A percentile compares a stretch with the other conserved stretches of the same genome.
Evolutionary conservation across 2,113 vertebrate species (phyloP).

Genomic region (Megaceryle maxima): DNA sequence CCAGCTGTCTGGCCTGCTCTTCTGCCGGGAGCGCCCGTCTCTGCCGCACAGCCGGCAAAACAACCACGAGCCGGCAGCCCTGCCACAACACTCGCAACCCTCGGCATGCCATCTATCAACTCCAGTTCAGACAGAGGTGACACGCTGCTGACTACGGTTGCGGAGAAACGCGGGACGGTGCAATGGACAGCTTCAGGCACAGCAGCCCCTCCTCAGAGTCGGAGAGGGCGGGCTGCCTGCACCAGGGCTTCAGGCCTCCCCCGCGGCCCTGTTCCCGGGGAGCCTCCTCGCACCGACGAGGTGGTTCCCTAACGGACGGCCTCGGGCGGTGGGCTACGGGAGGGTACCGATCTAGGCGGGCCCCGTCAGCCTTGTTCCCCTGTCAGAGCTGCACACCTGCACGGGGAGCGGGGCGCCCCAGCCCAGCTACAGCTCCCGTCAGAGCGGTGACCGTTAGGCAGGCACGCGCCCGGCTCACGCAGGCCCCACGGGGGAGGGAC

Average conservation of each 20-base stretch:
- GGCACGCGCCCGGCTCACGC: not conserved
- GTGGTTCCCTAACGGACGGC: not conserved
- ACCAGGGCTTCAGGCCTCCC: not conserved
- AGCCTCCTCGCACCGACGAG: too few species aligned
- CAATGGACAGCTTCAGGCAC: not conserved
- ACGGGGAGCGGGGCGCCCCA: not conserved
- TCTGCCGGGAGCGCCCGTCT: not conserved
- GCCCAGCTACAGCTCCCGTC: not conserved
- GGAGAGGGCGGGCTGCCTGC: not conserved
- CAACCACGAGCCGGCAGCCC: not conserved
- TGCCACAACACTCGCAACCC: not conserved
- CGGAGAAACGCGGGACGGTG: not conserved
- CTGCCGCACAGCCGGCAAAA: not conserved
- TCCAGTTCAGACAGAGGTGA: rapidly evolving
- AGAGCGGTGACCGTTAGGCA: not conserved
- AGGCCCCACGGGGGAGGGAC: too few species aligned
- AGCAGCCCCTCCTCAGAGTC: rapidly evolving
- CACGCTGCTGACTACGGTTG: not conserved
- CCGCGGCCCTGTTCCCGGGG: not conserved
- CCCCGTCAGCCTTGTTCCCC: not conserved
- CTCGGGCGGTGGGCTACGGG: not conserved
- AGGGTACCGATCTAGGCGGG: not conserved
- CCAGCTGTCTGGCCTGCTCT: not conserved
- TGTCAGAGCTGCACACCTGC: not conserved
- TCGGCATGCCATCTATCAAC: rapidly evolving